Percentiles rank a stretch among this genome's conserved stretches.
phyloP scores from a whole-genome alignment of 64 coral and sea anemone species.

The Porites australiensis region DNA sequence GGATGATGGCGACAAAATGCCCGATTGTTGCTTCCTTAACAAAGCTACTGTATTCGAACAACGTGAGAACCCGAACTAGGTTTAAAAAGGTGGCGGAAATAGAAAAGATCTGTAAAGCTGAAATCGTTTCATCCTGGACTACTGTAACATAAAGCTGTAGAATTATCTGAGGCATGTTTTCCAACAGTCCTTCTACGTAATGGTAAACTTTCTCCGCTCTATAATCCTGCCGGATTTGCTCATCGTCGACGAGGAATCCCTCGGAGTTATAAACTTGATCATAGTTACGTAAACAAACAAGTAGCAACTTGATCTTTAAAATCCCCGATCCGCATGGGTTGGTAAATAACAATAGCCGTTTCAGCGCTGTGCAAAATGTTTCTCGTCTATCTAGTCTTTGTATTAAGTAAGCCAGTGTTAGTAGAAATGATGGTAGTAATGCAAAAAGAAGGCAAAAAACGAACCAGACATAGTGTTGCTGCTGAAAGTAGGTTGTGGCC shows the following conservation, averaged over 20 bases:
- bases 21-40: not conserved
- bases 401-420: conserved; percentile 49
- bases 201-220: conserved; percentile 44
- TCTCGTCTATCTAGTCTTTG: conserved; percentile 1
- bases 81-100: conserved; percentile 42
- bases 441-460: conserved; percentile 69
- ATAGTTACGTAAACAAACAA: conserved; percentile 65
- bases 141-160: conserved; percentile 57
- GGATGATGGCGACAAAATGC: conserved; percentile 25
- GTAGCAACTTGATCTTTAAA: conserved; percentile 62
- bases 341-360: conserved; percentile 24
- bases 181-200: conserved; percentile 58
- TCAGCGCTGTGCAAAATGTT: not conserved
- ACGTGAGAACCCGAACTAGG: conserved; percentile 36
- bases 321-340: conserved; percentile 62
- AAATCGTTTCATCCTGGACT: conserved; percentile 33
- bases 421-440: conserved; percentile 30
- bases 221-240: conserved; percentile 30
- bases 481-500: conserved; percentile 38
- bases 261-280: conserved; percentile 38
- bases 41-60: conserved; percentile 60
- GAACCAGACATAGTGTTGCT: conserved; percentile 38
- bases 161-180: conserved; percentile 73
- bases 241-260: conserved; percentile 46
- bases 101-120: conserved; percentile 43